Base-by-base conservation (phyloP, 2,888 invertebrate species). In the Syrphus vitripennis region DNA sequence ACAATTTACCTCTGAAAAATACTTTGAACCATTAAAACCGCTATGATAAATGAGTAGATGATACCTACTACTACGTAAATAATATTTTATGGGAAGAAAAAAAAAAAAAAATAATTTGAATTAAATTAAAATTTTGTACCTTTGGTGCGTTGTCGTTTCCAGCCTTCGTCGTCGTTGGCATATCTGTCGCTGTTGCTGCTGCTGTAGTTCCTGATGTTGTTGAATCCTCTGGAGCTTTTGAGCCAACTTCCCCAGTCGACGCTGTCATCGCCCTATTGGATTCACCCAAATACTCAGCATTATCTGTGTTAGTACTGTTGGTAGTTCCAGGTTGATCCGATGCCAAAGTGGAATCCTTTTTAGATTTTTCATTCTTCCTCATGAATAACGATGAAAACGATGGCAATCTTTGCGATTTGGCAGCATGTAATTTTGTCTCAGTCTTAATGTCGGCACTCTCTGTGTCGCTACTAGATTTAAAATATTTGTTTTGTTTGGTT, bases 381-480 rank as follows among this genome's bases (percentile, higher is more conserved):
- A 90, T 92, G 77, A 92, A 90, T 88, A 92, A 90, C 84, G 91
- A 90, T 40, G 91, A 88, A 88, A 92, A 92, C 69, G 91, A 90
- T 69, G 91, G 91, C 88, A 92, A 88, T 79, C 90, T 90, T 75
- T 90, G 91, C 72, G 90, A 89, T 88, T 89, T 91, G 75, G 87
- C 67, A 78, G 83, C 45, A 76, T 83, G 91, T 89, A 61, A 92
- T 90, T 12, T 91, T 76, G 91, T 90, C 88, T 90, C 90, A 86
- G 91, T 91, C 88, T 91, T 91, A 83, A 93, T 92, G 87, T 94
- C 95, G 72, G 95, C 94, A 90, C 95, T 95, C 91, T 95, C 95
- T 48, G 95, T 95, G 92, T 95, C 95, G 90, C 95, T 95, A 91
- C 95, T 95, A 90, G 89, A 91, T 90, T 87, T 83, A 86, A 88